Evolutionary conservation across 2,888 invertebrate genomes (phyloP).

Genomic region (Periphyllus acericola): DNA sequence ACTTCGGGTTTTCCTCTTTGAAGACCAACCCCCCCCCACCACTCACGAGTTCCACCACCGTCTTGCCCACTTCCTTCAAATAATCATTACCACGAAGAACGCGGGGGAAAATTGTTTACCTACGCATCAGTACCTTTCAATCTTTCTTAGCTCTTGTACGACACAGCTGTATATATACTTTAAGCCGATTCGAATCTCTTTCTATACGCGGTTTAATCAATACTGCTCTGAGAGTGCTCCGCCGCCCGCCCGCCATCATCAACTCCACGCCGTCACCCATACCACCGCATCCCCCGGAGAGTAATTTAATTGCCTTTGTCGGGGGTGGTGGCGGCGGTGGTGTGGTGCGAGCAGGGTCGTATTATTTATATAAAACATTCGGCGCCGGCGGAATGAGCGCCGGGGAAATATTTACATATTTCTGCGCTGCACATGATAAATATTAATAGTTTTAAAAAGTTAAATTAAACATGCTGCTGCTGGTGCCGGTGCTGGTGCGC

Average conservation of each 20-base stretch:
- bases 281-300: neutral
- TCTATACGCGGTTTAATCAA: constrained; percentile 41
- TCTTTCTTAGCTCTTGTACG: constrained; percentile 42
- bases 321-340: neutral
- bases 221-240: constrained; percentile 17
- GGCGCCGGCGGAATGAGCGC: neutral
- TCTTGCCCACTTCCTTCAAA: neutral
- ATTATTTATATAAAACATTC: constrained; percentile 26
- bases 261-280: neutral
- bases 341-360: neutral
- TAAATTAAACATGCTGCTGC: constrained; percentile 31
- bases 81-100: constrained; percentile 24
- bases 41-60: neutral
- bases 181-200: constrained; percentile 56
- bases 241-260: neutral
- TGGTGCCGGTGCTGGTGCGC: no score
- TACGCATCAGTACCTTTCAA: constrained; percentile 35
- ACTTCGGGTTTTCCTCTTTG: neutral
- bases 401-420: constrained; percentile 38
- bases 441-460: constrained; percentile 54
- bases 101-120: constrained; percentile 36
- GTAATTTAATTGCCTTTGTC: constrained; percentile 51
- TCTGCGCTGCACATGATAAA: constrained; percentile 18
- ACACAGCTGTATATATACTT: constrained; percentile 22
- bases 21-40: no score